A percentile compares a stretch with the other conserved stretches of the same genome.
Evolutionary conservation across 2,797 vertebrate genomes (phyloP).

Genomic region (Gambelia wislizenii): DNA sequence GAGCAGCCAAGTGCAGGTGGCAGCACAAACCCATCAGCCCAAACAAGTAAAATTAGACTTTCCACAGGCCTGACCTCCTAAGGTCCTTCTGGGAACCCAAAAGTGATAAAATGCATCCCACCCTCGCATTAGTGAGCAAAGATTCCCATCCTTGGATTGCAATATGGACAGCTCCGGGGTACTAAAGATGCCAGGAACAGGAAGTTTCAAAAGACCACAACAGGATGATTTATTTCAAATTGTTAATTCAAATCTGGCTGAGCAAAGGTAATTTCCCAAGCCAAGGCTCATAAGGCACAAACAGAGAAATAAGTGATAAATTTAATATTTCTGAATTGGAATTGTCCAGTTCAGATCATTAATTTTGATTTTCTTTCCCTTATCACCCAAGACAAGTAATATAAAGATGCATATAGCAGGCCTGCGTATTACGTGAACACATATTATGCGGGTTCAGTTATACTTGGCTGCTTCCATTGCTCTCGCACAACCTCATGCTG

Average conservation of each 20-base stretch:
- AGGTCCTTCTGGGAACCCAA: conserved; percentile 9
- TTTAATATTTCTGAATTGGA: not conserved
- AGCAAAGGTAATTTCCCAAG: not conserved
- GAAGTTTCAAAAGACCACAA: not conserved
- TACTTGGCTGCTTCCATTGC: no score
- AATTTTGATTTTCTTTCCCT: not conserved
- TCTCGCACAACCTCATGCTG: no score
- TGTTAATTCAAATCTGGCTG: not conserved
- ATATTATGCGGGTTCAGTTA: no score
- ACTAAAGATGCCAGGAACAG: conserved; percentile 47
- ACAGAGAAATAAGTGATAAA: not conserved
- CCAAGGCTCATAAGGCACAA: not conserved
- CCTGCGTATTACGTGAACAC: no score
- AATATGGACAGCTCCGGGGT: conserved; percentile 34
- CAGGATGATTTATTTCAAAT: not conserved
- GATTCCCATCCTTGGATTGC: conserved; percentile 51
- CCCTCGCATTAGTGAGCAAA: conserved; percentile 13
- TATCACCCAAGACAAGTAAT: not conserved
- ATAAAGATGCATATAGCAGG: not conserved
- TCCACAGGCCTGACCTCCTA: conserved; percentile 32
- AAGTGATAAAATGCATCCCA: conserved; percentile 47
- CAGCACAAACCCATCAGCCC: conserved; percentile 4
- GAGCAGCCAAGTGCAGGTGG: not conserved
- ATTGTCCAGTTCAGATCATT: not conserved
- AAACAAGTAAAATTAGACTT: not conserved